A percentile compares a stretch with the other conserved stretches of the same genome.
Conservation (phyloP, 2,113 vertebrate genomes). For the Desmodus rotundus region DNA sequence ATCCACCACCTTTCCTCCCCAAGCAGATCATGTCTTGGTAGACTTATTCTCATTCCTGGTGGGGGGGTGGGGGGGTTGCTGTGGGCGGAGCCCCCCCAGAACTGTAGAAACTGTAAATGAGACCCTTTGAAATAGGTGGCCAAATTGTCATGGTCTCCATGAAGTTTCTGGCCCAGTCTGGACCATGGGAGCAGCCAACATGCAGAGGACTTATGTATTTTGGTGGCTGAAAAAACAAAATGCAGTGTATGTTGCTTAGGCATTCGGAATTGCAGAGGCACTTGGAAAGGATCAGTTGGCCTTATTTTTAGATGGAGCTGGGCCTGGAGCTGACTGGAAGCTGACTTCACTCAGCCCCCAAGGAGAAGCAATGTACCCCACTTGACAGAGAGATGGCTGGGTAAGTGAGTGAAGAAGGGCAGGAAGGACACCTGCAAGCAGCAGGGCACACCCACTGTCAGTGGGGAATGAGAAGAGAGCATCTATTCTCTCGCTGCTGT, state of each 20-base stretch:
- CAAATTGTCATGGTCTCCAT: neutral
- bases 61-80: no score
- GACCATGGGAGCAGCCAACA: neutral
- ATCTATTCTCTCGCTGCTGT: slow-evolving; percentile 18
- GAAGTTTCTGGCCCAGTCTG: neutral
- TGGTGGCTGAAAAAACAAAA: neutral
- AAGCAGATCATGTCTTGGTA: no score
- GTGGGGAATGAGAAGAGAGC: neutral
- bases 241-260: neutral
- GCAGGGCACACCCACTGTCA: neutral
- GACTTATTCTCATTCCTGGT: no score
- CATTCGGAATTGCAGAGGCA: neutral
- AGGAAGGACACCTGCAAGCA: slow-evolving; percentile 31
- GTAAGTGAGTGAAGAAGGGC: neutral
- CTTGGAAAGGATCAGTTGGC: neutral
- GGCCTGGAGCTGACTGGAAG: neutral
- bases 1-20: no score
- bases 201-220: neutral
- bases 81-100: no score
- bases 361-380: neutral
- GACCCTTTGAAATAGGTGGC: neutral
- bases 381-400: neutral
- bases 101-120: neutral
- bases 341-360: neutral
- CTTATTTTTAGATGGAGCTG: slow-evolving; percentile 10